These are phyloP conservation scores for Drosophila micromelanica DNA, from an alignment of 1,140 invertebrate genomes.

Conservation along the genomic window DNA sequence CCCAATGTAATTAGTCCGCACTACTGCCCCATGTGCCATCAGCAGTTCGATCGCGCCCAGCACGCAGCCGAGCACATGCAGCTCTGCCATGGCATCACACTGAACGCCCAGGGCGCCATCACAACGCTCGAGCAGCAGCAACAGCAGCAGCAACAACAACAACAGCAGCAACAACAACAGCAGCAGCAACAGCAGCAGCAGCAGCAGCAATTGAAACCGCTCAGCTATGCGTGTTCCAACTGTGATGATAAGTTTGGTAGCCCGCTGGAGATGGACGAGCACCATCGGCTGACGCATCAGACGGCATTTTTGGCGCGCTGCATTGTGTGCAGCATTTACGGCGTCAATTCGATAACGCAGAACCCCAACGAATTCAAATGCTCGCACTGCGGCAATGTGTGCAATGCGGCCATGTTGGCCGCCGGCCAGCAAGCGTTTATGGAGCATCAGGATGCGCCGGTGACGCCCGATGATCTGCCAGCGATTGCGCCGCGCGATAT, in stretches of 20 bases:
- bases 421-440: slow-evolving; percentile 75
- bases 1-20: slow-evolving; percentile 66
- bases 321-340: slow-evolving; percentile 74
- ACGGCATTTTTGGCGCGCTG: slow-evolving; percentile 76
- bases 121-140: slow-evolving; percentile 60
- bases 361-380: slow-evolving; percentile 82
- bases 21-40: slow-evolving; percentile 80
- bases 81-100: slow-evolving; percentile 67
- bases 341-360: slow-evolving; percentile 71
- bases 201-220: slow-evolving; percentile 57
- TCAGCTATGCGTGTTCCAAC: slow-evolving; percentile 71
- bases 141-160: slow-evolving; percentile 51
- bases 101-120: slow-evolving; percentile 63
- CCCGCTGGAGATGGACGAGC: slow-evolving; percentile 74
- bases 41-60: slow-evolving; percentile 74
- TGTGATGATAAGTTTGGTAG: slow-evolving; percentile 81
- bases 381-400: slow-evolving; percentile 73
- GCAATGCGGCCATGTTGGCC: slow-evolving; percentile 68
- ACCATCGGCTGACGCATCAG: slow-evolving; percentile 77
- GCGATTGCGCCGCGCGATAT: slow-evolving; percentile 80
- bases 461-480: slow-evolving; percentile 77
- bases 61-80: slow-evolving; percentile 79
- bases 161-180: slow-evolving; percentile 55
- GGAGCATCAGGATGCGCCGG: slow-evolving; percentile 75
- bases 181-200: slow-evolving; percentile 50